phyloP scores from a whole-genome alignment of 2,888 invertebrate genomes.

The Silvanus unidentatus region DNA sequence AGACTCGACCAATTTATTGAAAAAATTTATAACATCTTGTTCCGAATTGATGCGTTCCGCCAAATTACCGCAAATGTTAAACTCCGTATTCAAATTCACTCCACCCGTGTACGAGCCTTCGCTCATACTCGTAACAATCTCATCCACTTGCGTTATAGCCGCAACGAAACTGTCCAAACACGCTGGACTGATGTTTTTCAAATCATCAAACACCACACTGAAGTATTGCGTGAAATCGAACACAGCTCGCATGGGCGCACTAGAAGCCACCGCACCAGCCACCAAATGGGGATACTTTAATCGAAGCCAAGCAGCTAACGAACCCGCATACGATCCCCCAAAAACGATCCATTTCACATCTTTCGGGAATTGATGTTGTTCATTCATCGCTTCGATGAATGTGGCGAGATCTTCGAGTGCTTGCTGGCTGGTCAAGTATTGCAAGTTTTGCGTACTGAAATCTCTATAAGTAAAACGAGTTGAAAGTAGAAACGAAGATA shows the following conservation, averaged over 20 bases:
- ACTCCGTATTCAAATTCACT: too few relatives aligned
- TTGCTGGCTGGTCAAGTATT: constrained; percentile 43
- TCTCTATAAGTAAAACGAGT: too few relatives aligned
- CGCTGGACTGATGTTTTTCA: too few relatives aligned
- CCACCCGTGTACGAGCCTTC: too few relatives aligned
- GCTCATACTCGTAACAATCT: too few relatives aligned
- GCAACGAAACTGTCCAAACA: too few relatives aligned
- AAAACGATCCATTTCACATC: constrained; percentile 42
- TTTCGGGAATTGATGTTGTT: not conserved
- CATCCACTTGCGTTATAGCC: too few relatives aligned
- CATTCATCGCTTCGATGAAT: constrained; percentile 36
- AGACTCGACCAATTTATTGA: too few relatives aligned
- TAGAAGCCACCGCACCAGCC: constrained; percentile 54
- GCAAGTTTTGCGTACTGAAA: constrained; percentile 43
- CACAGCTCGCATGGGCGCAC: constrained; percentile 54
- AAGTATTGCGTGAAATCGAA: constrained; percentile 38
- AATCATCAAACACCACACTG: not conserved
- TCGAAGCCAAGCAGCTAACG: constrained; percentile 56
- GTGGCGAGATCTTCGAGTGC: constrained; percentile 45
- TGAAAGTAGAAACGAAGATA: too few relatives aligned
- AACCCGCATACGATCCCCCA: constrained; percentile 57
- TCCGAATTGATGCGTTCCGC: too few relatives aligned
- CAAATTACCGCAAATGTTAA: too few relatives aligned
- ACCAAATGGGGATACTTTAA: constrained; percentile 55
- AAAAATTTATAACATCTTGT: too few relatives aligned